phyloP scores from a whole-genome alignment of 2,113 vertebrate species.

The Trichechus manatus region DNA sequence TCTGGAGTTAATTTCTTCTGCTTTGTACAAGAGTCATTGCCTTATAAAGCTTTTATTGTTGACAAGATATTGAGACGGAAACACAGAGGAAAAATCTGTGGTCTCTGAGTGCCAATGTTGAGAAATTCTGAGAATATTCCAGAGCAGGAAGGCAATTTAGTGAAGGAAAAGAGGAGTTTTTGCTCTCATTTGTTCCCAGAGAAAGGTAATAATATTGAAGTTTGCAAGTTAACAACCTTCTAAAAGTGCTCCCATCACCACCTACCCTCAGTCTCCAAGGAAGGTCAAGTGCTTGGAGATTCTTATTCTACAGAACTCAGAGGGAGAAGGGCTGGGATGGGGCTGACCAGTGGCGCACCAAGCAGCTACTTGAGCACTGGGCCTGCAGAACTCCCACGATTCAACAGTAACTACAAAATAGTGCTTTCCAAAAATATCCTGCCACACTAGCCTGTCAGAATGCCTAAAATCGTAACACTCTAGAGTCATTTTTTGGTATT shows the following conservation, averaged over 20 bases:
- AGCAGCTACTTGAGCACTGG: neutral
- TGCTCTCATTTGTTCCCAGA: neutral
- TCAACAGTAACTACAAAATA: neutral
- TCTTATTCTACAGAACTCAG: neutral
- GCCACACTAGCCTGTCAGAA: neutral
- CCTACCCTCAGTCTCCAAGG: neutral
- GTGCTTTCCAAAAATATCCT: neutral
- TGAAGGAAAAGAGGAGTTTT: neutral
- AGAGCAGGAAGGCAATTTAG: neutral
- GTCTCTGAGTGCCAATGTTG: neutral
- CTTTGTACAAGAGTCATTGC: neutral
- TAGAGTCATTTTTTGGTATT: neutral
- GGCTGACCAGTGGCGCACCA: neutral
- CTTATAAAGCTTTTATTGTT: neutral
- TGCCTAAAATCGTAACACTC: neutral
- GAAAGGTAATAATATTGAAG: neutral
- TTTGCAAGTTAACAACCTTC: neutral
- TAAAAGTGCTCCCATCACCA: neutral
- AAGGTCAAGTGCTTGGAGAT: neutral
- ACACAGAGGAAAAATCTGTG: neutral
- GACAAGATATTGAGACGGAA: constrained; percentile 23
- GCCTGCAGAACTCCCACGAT: neutral
- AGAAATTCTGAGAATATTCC: neutral
- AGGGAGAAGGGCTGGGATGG: neutral
- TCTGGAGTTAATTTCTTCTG: neutral